These are phyloP conservation scores for Thereva nobilitata DNA, from an alignment of 2,888 invertebrate genomes.

Conservation along the genomic window DNA sequence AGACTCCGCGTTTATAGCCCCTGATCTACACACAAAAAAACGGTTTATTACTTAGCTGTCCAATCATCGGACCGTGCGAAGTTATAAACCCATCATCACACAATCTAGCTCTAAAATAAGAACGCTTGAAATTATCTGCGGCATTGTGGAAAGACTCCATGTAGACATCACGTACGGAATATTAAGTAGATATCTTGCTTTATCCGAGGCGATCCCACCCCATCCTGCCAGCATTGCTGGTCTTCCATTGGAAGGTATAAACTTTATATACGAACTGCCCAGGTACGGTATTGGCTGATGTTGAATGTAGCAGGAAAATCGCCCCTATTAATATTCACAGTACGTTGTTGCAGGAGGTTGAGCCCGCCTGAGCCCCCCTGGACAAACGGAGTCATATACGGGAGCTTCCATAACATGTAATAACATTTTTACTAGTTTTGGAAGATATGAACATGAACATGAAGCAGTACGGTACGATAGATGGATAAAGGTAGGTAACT, in stretches of 20 bases:
- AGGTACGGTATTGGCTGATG: conserved; percentile 1
- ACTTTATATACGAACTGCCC: conserved; percentile 7
- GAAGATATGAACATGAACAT: conserved; percentile 5
- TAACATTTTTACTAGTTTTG: conserved; percentile 32
- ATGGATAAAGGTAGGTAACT: not conserved
- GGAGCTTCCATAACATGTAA: conserved; percentile 19
- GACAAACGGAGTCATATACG: conserved; percentile 8
- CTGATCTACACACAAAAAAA: too few species aligned
- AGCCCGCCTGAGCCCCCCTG: conserved; percentile 5
- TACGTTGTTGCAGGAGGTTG: conserved; percentile 19
- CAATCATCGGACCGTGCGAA: too few species aligned
- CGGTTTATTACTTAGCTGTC: too few species aligned
- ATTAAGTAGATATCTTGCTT: conserved; percentile 10
- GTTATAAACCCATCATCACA: too few species aligned
- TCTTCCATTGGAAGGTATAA: conserved; percentile 23
- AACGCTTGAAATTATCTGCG: too few species aligned
- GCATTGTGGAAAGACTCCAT: not conserved
- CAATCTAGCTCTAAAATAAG: too few species aligned
- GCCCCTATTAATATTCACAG: conserved; percentile 25
- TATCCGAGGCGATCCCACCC: too few species aligned
- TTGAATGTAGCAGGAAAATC: conserved; percentile 8
- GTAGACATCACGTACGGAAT: conserved; percentile 12
- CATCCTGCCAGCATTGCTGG: not conserved
- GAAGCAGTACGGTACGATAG: not conserved
- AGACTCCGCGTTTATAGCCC: too few species aligned